Base-by-base conservation (phyloP, 1,140 invertebrate genomes). In the Diorhabda sublineata region DNA sequence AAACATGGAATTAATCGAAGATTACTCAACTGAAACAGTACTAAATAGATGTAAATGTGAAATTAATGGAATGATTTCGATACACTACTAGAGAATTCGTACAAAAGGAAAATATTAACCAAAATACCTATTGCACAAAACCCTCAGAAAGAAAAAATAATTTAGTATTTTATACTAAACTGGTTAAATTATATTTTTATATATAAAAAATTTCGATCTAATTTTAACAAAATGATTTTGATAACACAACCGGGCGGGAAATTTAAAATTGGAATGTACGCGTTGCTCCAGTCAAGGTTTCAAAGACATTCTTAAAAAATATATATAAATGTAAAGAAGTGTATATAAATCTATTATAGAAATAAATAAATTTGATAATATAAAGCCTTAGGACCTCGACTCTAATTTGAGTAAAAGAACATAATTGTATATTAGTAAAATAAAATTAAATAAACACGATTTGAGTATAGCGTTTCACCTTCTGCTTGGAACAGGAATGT, bases 81-180 rank as follows among this genome's bases (percentile, higher is more conserved):
- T 26, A 64, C 45, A 47, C 45, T 64, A 4, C 45, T 26, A 56
- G 63, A 45, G 11, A 57, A 64, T 64, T 52, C 56, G 47, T 52
- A 47, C 47, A 57, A 57, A 64, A 64, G 4, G 42, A 45, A 56
- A 9, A 42, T 42, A 45, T 64, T 64, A n/a, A 26, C n/a, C 7
- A 64, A 8, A 52, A 52, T 52, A 52, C 56, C 63, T 56, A 64
- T 64, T 64, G 63, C 63, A 64, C 63, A 45, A 64, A 64, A 11
- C n/a, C 52, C 41, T 47, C 11, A 52, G 47, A 52, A 52, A 26
- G 26, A 26, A 52, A 52, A 52, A 6, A 8, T 52, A 52, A 52
- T 3, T 52, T n/a, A 52, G 47, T 52, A 52, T 52, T 52, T 52
- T 52, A 52, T 52, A 52, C 47, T 52, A 8, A 52, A 52, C 47